Base-by-base conservation (phyloP, 1,140 invertebrate genomes). In the Aricia agestis region DNA sequence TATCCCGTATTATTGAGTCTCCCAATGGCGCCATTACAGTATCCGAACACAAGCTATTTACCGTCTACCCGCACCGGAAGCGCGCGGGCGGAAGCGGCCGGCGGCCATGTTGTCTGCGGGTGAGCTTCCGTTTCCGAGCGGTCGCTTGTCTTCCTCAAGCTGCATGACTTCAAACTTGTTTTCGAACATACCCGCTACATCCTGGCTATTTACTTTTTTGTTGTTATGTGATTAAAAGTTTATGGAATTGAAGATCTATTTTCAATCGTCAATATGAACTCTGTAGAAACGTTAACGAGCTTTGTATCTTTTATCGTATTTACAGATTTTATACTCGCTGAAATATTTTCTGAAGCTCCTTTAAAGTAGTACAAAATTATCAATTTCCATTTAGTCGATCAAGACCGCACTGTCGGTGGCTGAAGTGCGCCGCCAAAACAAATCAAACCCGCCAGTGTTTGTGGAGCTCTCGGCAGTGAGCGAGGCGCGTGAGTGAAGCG, bases 91-190 rank as follows among this genome's bases (percentile, higher is more conserved):
- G 82, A 86, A 82, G 84, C 79, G 81, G 80, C 79, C 78, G 82
- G 79, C 84, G 76, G 84, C 82, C 84, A 86, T 86, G 82, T 86
- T 86, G 84, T 86, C 82, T 83, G 82, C 79, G 78, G 77, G 72
- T 76, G 75, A 80, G 85, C 80, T 83, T 86, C 75, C 75, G 75
- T 76, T 78, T 78, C 72, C 75, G 72, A 75, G 67, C 68, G 67
- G 77, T 63, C 76, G 76, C 76, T 79, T 76, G 79, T 79, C 81
- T 80, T 79, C 74, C 77, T 73, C 74, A 74, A 70, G 52, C 76
- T 77, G 77, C 80, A 78, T 78, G 73, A 80, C 75, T 82, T 80
- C 77, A 77, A 70, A 74, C 67, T 25, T 78, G 74, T 78, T 79
- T 75, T 72, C 71, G 76, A 77, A 67, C 68, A 71, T 67, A 17